These are phyloP conservation scores for Micromussa lordhowensis DNA, from an alignment of 92 coral and sea anemone species.

Conservation along the genomic window DNA sequence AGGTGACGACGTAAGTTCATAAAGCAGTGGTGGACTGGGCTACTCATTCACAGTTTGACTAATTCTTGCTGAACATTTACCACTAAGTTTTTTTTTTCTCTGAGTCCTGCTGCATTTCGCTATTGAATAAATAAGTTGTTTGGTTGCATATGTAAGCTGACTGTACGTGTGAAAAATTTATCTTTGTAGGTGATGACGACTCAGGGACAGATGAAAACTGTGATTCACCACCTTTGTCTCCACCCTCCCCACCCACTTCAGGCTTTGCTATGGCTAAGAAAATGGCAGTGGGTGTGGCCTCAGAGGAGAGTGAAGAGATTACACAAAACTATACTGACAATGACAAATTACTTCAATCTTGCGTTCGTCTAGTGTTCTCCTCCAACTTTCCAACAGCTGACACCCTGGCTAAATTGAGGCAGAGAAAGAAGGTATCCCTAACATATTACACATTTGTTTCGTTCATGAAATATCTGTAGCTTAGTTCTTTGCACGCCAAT, in stretches of 20 bases:
- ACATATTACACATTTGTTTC: not conserved
- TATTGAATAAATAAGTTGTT: too few relatives aligned
- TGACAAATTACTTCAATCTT: slow-evolving; percentile 75
- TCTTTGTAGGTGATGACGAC: slow-evolving; percentile 83
- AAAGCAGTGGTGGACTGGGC: too few relatives aligned
- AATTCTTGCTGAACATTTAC: too few relatives aligned
- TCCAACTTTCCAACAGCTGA: slow-evolving; percentile 88
- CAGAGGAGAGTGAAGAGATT: slow-evolving; percentile 43
- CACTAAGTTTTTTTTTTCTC: too few relatives aligned
- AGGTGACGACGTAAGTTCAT: too few relatives aligned
- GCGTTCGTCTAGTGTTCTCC: slow-evolving; percentile 81
- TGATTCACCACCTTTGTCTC: slow-evolving; percentile 73
- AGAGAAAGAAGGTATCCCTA: slow-evolving; percentile 84
- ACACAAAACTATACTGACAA: slow-evolving; percentile 36
- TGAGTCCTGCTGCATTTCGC: too few relatives aligned
- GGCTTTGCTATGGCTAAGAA: slow-evolving; percentile 90
- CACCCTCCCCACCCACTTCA: slow-evolving; percentile 96
- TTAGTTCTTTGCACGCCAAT: too few relatives aligned
- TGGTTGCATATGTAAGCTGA: too few relatives aligned
- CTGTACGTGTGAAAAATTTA: too few relatives aligned
- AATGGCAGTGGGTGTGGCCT: slow-evolving; percentile 87
- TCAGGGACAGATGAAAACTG: slow-evolving; percentile 97
- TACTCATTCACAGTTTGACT: too few relatives aligned
- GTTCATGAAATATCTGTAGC: too few relatives aligned
- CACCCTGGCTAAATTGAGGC: slow-evolving; percentile 82